Percentiles rank a stretch among this genome's conserved stretches.
Evolutionary conservation across 2,113 vertebrate species (phyloP).

Genomic region (Candoia aspera): DNA sequence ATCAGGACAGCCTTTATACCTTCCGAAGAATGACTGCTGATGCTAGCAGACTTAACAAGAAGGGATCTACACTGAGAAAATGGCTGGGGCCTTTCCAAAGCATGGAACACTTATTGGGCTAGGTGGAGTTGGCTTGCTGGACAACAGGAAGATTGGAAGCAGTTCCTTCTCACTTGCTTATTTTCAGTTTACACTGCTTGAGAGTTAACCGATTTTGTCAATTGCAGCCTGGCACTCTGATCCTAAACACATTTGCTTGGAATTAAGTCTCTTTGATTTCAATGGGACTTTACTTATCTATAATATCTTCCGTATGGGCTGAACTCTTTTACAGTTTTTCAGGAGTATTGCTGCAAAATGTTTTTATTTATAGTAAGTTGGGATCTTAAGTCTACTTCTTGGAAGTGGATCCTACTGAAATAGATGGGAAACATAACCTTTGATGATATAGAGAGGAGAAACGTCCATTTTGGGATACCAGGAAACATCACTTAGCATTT

Average conservation of each 20-base stretch:
- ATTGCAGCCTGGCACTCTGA: background rate
- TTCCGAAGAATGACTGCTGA: background rate
- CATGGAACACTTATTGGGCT: background rate
- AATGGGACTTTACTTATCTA: background rate
- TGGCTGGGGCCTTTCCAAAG: background rate
- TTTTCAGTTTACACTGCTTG: background rate
- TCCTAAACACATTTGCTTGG: constrained; percentile 12
- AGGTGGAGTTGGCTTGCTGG: background rate
- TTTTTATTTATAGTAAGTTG: background rate
- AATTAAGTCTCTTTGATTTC: constrained; percentile 6
- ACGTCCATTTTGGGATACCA: too few relatives aligned
- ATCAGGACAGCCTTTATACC: background rate
- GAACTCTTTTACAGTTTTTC: background rate
- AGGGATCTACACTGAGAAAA: background rate
- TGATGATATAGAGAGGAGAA: background rate
- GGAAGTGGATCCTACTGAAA: background rate
- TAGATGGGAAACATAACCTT: background rate
- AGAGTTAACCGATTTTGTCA: background rate
- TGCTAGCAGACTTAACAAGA: background rate
- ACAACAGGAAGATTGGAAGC: background rate
- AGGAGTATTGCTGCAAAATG: background rate
- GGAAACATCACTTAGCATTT: background rate
- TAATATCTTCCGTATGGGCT: background rate
- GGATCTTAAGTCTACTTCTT: background rate
- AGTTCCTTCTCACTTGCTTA: background rate